Percentiles rank a stretch among this genome's conserved stretches.
Conservation (phyloP, 1,140 invertebrate genomes). For the Drosophila bipectinata region DNA sequence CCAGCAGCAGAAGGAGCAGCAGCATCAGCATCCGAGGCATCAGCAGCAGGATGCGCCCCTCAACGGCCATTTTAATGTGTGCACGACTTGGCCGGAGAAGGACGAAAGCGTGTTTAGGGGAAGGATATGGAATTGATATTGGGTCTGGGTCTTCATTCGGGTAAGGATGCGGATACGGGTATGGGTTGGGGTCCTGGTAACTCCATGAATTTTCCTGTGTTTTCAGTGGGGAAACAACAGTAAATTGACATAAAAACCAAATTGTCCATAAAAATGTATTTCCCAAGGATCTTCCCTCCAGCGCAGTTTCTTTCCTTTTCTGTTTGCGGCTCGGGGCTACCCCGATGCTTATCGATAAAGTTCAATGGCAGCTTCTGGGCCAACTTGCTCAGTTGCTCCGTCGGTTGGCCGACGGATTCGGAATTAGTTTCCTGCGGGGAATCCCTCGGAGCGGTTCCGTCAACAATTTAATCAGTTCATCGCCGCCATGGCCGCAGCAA, state of each 20-base stretch:
- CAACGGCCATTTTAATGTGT: slow-evolving; percentile 76
- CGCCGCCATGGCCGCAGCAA: slow-evolving; percentile 68
- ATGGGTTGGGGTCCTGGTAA: slow-evolving; percentile 33
- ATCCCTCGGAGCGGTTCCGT: slow-evolving; percentile 53
- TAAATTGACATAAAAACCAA: slow-evolving; percentile 83
- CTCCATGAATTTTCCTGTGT: slow-evolving; percentile 80
- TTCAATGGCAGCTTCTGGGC: slow-evolving; percentile 58
- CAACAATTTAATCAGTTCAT: slow-evolving; percentile 79
- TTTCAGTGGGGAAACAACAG: slow-evolving; percentile 73
- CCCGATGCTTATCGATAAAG: slow-evolving; percentile 78
- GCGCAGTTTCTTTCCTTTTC: slow-evolving; percentile 31
- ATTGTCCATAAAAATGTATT: slow-evolving; percentile 83
- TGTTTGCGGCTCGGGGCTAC: slow-evolving; percentile 2
- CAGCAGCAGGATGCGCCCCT: slow-evolving; percentile 52
- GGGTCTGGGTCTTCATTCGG: slow-evolving; percentile 21
- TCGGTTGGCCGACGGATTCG: slow-evolving; percentile 66
- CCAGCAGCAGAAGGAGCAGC: neutral
- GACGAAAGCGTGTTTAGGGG: neutral
- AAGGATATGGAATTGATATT: slow-evolving; percentile 33
- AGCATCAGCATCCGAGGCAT: neutral
- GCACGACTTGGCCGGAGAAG: slow-evolving; percentile 40
- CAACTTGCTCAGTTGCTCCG: slow-evolving; percentile 54
- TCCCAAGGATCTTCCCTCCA: slow-evolving; percentile 59
- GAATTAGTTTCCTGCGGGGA: slow-evolving; percentile 70
- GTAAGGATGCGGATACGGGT: neutral